phyloP scores from a whole-genome alignment of 2,113 vertebrate species.

The Spilogale gracilis region DNA sequence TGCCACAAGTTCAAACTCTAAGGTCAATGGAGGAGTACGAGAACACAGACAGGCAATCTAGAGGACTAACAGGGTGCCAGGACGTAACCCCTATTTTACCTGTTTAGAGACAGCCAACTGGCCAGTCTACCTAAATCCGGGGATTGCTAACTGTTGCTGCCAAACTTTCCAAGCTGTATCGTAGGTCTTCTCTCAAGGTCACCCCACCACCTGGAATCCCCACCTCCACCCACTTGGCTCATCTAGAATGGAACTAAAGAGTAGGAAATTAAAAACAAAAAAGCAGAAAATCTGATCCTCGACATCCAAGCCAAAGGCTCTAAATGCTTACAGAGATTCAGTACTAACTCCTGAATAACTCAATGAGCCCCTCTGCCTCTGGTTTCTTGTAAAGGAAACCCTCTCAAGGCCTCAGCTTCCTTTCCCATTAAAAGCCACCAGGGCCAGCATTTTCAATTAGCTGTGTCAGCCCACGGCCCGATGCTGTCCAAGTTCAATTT shows the following conservation, averaged over 20 bases:
- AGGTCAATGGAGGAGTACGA: not conserved
- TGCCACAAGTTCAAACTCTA: not conserved
- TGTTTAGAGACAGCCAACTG: not conserved
- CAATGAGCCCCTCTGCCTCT: not conserved
- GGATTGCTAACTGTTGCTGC: not conserved
- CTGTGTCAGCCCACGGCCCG: conserved; percentile 65
- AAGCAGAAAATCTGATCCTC: not conserved
- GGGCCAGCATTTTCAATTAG: conserved; percentile 77
- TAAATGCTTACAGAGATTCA: not conserved
- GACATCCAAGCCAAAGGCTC: not conserved
- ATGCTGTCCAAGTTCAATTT: conserved; percentile 71
- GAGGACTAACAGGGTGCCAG: not conserved
- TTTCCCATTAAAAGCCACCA: conserved; percentile 70
- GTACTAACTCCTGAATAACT: not conserved
- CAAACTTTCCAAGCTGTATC: not conserved
- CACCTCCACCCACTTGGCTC: not conserved
- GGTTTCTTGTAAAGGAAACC: conserved; percentile 51
- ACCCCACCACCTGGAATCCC: not conserved
- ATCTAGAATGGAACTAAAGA: not conserved
- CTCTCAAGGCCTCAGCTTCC: not conserved
- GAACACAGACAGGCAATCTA: not conserved
- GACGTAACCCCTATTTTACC: too few species aligned
- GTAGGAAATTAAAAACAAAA: conserved; percentile 16
- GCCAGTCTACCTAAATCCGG: not conserved
- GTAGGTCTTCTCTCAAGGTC: not conserved